These are phyloP conservation scores for Actinostola sp. DNA, from an alignment of 92 coral and sea anemone species.

Conservation along the genomic window DNA sequence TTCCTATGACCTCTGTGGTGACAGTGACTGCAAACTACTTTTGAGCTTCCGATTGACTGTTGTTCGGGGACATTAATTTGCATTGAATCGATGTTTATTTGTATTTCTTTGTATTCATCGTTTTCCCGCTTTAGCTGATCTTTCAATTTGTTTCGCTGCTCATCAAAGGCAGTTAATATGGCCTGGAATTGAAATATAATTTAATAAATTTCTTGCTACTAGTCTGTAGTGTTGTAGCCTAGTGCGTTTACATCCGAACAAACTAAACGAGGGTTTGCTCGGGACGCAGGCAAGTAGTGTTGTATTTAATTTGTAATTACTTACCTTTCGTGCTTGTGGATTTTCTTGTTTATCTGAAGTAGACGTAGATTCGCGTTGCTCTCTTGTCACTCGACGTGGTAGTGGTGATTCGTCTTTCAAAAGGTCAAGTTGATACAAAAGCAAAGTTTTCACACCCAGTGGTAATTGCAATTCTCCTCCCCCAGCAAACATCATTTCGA, in stretches of 20 bases:
- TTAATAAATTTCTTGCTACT: too few species aligned
- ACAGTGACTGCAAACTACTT: slow-evolving; percentile 28
- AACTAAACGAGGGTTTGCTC: too few species aligned
- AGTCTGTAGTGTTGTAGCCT: too few species aligned
- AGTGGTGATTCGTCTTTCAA: background rate
- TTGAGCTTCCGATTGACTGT: slow-evolving; percentile 23
- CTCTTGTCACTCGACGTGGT: background rate
- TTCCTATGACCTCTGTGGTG: slow-evolving; percentile 40
- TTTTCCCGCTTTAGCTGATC: slow-evolving; percentile 21
- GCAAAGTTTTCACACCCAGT: background rate
- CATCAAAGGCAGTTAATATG: slow-evolving; percentile 22
- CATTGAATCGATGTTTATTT: slow-evolving; percentile 39
- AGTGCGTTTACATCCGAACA: too few species aligned
- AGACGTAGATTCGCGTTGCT: background rate
- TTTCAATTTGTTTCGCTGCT: slow-evolving; percentile 21
- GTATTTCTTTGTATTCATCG: slow-evolving; percentile 8
- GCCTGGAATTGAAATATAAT: background rate
- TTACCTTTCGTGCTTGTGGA: background rate
- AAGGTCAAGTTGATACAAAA: background rate
- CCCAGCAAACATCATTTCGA: too few species aligned
- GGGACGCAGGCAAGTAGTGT: too few species aligned
- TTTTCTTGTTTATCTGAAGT: too few species aligned
- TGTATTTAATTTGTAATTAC: too few species aligned
- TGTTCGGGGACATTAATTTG: slow-evolving; percentile 20
- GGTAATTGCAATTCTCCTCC: background rate